Percentiles rank a stretch among this genome's conserved stretches.
Conservation (phyloP, 2,888 invertebrate genomes). For the Dryocosmus kuriphilus region DNA sequence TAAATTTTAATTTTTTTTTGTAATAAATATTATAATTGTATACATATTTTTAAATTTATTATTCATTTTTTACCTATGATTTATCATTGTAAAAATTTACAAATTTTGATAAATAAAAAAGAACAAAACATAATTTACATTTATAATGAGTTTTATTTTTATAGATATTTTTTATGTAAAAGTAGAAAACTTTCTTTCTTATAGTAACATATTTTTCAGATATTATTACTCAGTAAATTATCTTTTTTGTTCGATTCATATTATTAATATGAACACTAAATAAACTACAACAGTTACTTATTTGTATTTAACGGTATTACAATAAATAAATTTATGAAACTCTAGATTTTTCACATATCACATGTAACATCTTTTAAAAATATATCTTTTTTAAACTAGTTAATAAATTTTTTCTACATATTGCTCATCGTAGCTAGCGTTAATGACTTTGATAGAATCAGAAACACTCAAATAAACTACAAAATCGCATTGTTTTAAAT, state of each 20-base stretch:
- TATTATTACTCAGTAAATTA: too few species aligned
- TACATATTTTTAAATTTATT: too few species aligned
- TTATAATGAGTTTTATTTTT: not conserved
- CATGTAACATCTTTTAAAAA: constrained; percentile 51
- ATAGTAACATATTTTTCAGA: not conserved
- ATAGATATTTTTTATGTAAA: not conserved
- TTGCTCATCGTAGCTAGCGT: constrained; percentile 46
- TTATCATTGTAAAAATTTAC: too few species aligned
- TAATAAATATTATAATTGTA: too few species aligned
- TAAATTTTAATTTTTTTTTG: too few species aligned
- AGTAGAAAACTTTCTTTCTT: not conserved
- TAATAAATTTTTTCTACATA: constrained; percentile 47
- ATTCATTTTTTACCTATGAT: too few species aligned
- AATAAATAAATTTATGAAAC: not conserved
- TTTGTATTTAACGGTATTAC: not conserved
- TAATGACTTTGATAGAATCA: constrained; percentile 40
- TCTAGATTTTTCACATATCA: constrained; percentile 40
- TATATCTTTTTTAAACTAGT: constrained; percentile 48
- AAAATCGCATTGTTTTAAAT: constrained; percentile 50
- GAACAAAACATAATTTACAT: not conserved
- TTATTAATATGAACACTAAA: too few species aligned
- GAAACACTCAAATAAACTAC: constrained; percentile 48
- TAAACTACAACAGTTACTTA: constrained; percentile 10
- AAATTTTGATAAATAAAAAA: not conserved
- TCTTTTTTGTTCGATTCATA: too few species aligned